Conservation (phyloP, 1,140 invertebrate species). For the Ostrea edulis region DNA sequence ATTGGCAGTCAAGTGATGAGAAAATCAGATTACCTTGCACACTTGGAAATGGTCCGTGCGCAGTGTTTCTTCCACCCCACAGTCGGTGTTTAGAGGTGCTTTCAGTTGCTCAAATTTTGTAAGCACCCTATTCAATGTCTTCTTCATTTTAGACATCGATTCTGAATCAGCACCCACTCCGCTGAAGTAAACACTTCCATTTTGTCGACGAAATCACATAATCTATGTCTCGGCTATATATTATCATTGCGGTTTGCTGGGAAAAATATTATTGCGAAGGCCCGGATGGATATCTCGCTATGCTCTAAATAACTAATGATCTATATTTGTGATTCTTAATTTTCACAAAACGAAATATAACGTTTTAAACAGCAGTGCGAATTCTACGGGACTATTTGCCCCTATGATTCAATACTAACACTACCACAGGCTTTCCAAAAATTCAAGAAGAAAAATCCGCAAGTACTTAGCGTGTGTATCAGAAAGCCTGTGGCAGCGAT, state of each 20-base stretch:
- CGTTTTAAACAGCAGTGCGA: no score
- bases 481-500: no score
- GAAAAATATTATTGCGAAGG: conserved; percentile 42
- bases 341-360: conserved; percentile 13
- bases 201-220: conserved; percentile 42
- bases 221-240: conserved; percentile 49
- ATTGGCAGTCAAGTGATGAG: not conserved
- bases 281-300: conserved; percentile 60
- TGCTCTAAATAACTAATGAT: conserved; percentile 58
- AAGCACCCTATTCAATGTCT: conserved; percentile 72
- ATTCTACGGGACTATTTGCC: no score
- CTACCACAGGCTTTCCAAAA: no score
- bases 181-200: conserved; percentile 42
- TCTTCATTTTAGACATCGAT: conserved; percentile 69
- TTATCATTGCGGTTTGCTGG: conserved; percentile 55
- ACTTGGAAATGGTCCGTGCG: conserved; percentile 74
- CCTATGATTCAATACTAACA: no score
- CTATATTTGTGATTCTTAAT: not conserved
- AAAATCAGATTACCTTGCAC: conserved; percentile 67
- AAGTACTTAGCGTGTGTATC: no score
- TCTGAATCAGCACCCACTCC: conserved; percentile 41
- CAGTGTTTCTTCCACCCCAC: conserved; percentile 73
- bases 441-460: no score
- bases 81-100: conserved; percentile 71
- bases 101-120: conserved; percentile 61